Conservation (phyloP, 2,888 invertebrate species). For the Folsomia candida region DNA sequence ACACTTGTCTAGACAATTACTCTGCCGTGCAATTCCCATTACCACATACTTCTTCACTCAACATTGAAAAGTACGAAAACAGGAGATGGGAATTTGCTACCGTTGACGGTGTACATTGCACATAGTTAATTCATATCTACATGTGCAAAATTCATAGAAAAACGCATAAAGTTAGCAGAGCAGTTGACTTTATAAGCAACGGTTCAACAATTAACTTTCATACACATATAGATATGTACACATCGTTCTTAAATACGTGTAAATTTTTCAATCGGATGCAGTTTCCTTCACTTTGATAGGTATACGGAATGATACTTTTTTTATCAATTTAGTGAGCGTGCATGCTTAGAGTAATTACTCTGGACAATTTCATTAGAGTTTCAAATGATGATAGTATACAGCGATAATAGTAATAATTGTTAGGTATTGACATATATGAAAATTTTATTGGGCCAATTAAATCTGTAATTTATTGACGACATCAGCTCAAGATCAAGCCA, state of each 20-base stretch:
- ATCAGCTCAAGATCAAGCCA: background rate
- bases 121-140: no score
- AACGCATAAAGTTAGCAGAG: no score
- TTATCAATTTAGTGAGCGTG: no score
- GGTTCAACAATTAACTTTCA: no score
- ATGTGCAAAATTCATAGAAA: no score
- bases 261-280: no score
- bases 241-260: no score
- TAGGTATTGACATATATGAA: background rate
- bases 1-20: conserved; percentile 12
- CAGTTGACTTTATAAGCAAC: no score
- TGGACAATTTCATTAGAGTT: background rate
- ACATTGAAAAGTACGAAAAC: conserved; percentile 15
- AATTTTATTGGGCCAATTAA: background rate
- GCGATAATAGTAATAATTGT: background rate
- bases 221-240: no score
- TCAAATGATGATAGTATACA: background rate
- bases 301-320: no score
- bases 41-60: conserved; percentile 21
- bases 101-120: conserved; percentile 3
- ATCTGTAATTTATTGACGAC: background rate
- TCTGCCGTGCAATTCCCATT: conserved; percentile 19
- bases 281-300: no score
- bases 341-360: no score
- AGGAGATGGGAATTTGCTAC: conserved; percentile 6